Percentiles rank a stretch among this genome's conserved stretches.
Evolutionary conservation across 2,113 vertebrate species (phyloP).

Genomic region (Nerophis ophidion): DNA sequence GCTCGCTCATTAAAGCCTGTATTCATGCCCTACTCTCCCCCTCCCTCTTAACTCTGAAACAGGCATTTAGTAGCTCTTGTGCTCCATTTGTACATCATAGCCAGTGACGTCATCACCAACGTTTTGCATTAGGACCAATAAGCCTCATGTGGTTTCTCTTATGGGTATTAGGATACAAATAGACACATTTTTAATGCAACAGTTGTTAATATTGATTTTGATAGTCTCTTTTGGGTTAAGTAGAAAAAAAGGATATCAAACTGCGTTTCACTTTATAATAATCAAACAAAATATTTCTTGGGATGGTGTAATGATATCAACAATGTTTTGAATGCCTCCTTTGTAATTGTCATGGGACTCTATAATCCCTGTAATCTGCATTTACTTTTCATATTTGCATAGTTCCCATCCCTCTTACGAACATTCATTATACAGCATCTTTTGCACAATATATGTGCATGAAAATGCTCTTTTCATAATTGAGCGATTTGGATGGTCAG

Average conservation of each 20-base stretch:
- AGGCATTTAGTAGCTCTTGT: constrained; percentile 30
- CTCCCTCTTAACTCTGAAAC: constrained; percentile 26
- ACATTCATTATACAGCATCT: background rate
- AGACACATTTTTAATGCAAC: background rate
- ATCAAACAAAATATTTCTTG: background rate
- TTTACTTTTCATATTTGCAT: constrained; percentile 4
- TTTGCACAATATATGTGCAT: constrained; percentile 6
- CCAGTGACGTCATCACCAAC: constrained; percentile 12
- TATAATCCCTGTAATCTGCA: constrained; percentile 27
- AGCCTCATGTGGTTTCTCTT: background rate
- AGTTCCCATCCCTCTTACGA: background rate
- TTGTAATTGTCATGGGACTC: constrained; percentile 43
- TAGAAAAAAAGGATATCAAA: background rate
- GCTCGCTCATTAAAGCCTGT: constrained; percentile 51
- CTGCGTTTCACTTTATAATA: background rate
- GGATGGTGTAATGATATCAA: constrained; percentile 2
- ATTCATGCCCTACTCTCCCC: constrained; percentile 27
- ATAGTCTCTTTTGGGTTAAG: background rate
- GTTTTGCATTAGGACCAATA: background rate
- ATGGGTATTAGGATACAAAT: constrained; percentile 10
- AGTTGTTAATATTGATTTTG: background rate
- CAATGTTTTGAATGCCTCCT: constrained; percentile 33
- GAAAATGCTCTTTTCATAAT: background rate
- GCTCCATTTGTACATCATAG: constrained; percentile 16
- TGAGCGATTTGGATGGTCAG: background rate